Base-by-base conservation (phyloP, 2,888 invertebrate species). In the Limenitis camilla region DNA sequence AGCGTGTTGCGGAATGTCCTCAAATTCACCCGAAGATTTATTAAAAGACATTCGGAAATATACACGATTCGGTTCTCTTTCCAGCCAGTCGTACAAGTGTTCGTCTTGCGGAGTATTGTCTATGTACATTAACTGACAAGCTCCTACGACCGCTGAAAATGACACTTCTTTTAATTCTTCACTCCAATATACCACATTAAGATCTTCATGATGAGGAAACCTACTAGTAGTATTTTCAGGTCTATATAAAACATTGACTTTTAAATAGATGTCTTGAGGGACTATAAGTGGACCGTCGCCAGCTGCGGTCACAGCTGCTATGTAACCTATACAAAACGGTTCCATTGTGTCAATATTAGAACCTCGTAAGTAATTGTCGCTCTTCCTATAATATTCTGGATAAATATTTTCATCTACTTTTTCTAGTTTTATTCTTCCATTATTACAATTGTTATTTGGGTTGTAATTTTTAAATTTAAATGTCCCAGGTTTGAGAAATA, bases 301-400 rank as follows among this genome's bases (percentile, higher is more conserved):
- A 5, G 79, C 81, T 2, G 89, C 88, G 33, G 79, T 88, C 41
- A 95, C 92, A 0, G 90, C 88, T 32, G 88, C 88, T 40, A 96
- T 92, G 44, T 90, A 88, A 1, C 91, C 95, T 7, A 96, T 88
- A 62, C 92, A 89, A 74, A 94, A 95, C 1, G 95, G 94, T 57
- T 93, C 91, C 0, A 93, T 92, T 0, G 93, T 92, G 56, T 92
- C 91, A 9, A 88, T 72, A 66, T 94, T 93, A 0, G 92, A 92
- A 0, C 93, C 93, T 62, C 93, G 92, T 27, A 92, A 74, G 59
- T 88, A 89, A 58, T 92, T 92, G 9, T 90, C 89, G 40, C 89
- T 90, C 78, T 95, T 95, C 51, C 95, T 88, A 72, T 95, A 95
- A 65, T 91, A 92, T 74, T 96, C 96, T 0, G 95, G 92, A 69